These are phyloP conservation scores for Cataglyphis albicans DNA, from an alignment of 2,888 invertebrate species.

Conservation along the genomic window DNA sequence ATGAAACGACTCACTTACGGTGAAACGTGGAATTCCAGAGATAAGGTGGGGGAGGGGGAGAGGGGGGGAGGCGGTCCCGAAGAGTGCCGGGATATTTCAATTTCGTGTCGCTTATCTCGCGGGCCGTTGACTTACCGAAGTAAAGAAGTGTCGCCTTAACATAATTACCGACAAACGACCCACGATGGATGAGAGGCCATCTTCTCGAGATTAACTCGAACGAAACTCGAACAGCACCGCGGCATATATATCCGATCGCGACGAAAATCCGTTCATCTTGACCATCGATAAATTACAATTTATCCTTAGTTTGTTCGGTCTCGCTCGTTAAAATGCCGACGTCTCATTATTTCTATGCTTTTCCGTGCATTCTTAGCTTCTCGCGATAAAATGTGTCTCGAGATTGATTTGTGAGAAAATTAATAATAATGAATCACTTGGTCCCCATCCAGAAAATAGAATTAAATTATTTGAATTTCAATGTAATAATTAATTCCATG, in stretches of 20 bases:
- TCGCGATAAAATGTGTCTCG: conserved; percentile 21
- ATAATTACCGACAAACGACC: conserved; percentile 76
- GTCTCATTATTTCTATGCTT: conserved; percentile 28
- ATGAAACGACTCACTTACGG: conserved; percentile 72
- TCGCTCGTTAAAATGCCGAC: conserved; percentile 49
- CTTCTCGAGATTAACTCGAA: conserved; percentile 66
- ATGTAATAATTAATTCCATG: conserved; percentile 18
- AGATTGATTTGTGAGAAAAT: background rate
- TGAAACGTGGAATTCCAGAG: conserved; percentile 77
- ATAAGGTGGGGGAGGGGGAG: conserved; percentile 62
- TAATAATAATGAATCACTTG: conserved; percentile 25
- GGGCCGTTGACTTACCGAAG: conserved; percentile 63
- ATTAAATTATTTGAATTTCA: conserved; percentile 8
- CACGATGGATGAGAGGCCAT: conserved; percentile 67
- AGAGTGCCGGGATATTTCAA: conserved; percentile 76
- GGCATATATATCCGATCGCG: conserved; percentile 8
- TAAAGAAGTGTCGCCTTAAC: conserved; percentile 71
- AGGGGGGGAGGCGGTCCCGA: conserved; percentile 60
- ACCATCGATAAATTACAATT: conserved; percentile 36
- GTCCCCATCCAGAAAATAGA: background rate
- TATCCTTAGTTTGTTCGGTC: background rate
- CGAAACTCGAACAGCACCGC: conserved; percentile 18
- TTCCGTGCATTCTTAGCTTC: conserved; percentile 12
- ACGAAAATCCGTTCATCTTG: conserved; percentile 57
- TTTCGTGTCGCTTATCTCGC: conserved; percentile 72